phyloP scores from a whole-genome alignment of 2,797 vertebrate genomes.

The Buphagus erythrorhynchus region DNA sequence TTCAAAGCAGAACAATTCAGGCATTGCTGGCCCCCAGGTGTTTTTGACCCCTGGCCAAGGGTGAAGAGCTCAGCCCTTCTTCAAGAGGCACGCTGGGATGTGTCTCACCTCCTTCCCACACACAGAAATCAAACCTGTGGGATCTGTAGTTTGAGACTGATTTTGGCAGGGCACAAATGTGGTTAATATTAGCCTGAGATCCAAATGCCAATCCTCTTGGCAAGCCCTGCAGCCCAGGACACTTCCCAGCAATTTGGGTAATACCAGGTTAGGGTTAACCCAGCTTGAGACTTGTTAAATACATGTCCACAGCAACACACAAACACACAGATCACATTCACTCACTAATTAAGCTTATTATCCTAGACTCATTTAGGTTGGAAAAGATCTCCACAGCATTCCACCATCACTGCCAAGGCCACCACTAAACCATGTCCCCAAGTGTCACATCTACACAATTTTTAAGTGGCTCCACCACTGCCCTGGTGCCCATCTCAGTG shows the following conservation, averaged over 20 bases:
- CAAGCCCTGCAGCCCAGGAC: background rate
- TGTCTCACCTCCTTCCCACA: background rate
- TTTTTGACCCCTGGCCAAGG: background rate
- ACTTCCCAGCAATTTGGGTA: background rate
- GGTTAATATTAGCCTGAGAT: background rate
- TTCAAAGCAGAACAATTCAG: background rate
- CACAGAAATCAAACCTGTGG: background rate
- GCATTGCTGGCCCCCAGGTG: background rate
- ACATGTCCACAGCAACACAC: background rate
- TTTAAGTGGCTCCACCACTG: background rate
- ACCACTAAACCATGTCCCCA: background rate
- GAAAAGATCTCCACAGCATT: background rate
- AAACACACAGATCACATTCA: background rate
- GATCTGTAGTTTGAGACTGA: background rate
- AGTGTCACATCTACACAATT: fast-evolving
- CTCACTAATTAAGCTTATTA: background rate
- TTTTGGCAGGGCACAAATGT: background rate
- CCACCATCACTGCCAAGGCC: background rate
- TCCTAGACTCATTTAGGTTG: background rate
- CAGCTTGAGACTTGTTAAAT: background rate
- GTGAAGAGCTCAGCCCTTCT: background rate
- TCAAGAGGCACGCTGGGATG: background rate
- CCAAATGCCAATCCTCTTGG: background rate
- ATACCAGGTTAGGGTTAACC: background rate
- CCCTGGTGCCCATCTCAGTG: background rate